A percentile compares a stretch with the other conserved stretches of the same genome.
phyloP scores from a whole-genome alignment of 2,888 invertebrate genomes.

The Aleiodes testaceus region DNA sequence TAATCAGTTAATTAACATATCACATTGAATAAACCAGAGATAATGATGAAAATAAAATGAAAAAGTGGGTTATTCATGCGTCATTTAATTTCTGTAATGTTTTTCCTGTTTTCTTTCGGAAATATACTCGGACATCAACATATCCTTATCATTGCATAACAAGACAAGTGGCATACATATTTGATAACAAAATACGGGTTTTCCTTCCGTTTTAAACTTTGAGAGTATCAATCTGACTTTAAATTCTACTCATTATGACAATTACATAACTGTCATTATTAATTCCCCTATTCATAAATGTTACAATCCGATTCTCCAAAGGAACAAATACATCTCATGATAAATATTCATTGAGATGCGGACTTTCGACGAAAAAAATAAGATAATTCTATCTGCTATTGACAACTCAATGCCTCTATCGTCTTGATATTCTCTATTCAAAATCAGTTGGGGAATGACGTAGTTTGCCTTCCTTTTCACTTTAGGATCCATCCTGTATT shows the following conservation, averaged over 20 bases:
- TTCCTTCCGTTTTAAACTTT: background rate
- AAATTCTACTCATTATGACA: background rate
- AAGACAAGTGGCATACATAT: background rate
- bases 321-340: too few species aligned
- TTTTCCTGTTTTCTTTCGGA: background rate
- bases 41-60: background rate
- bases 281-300: background rate
- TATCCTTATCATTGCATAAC: background rate
- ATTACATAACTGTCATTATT: background rate
- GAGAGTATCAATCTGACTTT: conserved; percentile 10
- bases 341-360: background rate
- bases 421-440: background rate
- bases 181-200: background rate
- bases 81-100: conserved; percentile 21
- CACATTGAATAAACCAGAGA: background rate
- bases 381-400: background rate
- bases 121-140: background rate
- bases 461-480: conserved; percentile 7
- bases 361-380: background rate
- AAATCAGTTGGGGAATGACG: background rate
- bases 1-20: background rate
- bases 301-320: too few species aligned
- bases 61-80: background rate
- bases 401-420: conserved; percentile 6
- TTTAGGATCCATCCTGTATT: background rate